These are phyloP conservation scores for Xanthorhoe designata DNA, from an alignment of 2,888 invertebrate genomes.

Conservation along the genomic window DNA sequence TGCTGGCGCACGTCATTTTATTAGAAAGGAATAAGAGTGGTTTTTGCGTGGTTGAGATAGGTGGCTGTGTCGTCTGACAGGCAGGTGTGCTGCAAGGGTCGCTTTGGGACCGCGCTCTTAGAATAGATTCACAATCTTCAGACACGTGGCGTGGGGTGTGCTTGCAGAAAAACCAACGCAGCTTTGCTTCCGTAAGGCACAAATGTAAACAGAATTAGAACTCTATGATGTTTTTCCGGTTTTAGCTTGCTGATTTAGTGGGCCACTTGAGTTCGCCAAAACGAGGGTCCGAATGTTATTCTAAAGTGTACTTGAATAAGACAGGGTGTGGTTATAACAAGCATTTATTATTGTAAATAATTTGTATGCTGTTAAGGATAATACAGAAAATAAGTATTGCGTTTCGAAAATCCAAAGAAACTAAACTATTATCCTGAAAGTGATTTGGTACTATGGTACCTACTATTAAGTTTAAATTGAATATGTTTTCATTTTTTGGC, in stretches of 20 bases:
- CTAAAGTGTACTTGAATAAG: constrained; percentile 47
- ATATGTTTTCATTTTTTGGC: no score
- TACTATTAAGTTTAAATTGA: neutral
- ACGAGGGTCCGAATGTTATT: constrained; percentile 52
- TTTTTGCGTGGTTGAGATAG: constrained; percentile 42
- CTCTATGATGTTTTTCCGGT: constrained; percentile 83
- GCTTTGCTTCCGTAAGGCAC: constrained; percentile 79
- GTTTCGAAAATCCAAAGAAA: neutral
- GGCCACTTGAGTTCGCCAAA: constrained; percentile 70
- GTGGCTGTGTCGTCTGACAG: constrained; percentile 52
- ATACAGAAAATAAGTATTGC: neutral
- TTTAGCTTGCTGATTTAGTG: constrained; percentile 69
- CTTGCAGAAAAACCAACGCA: constrained; percentile 79
- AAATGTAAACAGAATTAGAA: constrained; percentile 81
- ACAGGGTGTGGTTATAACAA: constrained; percentile 41
- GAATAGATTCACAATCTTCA: constrained; percentile 77
- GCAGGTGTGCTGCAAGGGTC: constrained; percentile 83
- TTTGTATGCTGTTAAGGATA: constrained; percentile 9
- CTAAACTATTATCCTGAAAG: neutral
- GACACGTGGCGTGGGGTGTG: constrained; percentile 80
- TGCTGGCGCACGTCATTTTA: constrained; percentile 49
- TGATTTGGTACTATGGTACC: neutral
- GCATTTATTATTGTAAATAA: constrained; percentile 33
- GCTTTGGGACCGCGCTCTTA: constrained; percentile 71
- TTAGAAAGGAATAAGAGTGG: constrained; percentile 51